phyloP scores from a whole-genome alignment of 2,113 vertebrate species.

The human (Homo sapiens) region GRCh38 chr18:72962001-72962500 shows the following conservation, averaged over 20 bases:
- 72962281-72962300: fast-evolving
- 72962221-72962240: background rate
- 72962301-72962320: background rate
- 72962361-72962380: background rate
- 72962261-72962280: background rate
- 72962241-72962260: background rate
- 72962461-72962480: no score
- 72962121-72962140: background rate
- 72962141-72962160: background rate
- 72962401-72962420: no score
- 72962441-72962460: no score
- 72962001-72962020: no score
- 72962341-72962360: background rate
- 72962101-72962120: no score
- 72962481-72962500: no score
- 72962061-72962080: background rate
- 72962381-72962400: no score
- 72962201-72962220: background rate
- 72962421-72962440: no score
- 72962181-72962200: background rate
- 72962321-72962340: background rate
- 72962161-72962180: background rate
- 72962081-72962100: no score
- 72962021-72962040: background rate
- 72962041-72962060: background rate